Evolutionary conservation across 2,888 invertebrate genomes (phyloP).

Genomic region (Agriopis aurantiaria): DNA sequence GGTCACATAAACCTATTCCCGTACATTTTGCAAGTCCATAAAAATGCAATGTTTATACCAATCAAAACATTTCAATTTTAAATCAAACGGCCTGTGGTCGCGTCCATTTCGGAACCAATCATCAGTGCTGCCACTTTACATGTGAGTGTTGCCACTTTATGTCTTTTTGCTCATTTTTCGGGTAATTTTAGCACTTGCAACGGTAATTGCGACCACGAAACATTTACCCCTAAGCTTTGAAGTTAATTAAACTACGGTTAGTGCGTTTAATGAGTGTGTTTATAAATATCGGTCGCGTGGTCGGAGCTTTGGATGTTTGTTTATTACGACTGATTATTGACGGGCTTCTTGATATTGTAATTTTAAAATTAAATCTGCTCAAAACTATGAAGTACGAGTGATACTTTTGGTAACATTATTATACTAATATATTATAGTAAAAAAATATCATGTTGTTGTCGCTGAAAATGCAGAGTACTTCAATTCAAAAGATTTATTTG

Average conservation of each 20-base stretch:
- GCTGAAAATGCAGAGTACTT: no score
- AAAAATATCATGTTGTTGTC: no score
- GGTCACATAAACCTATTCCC: conserved; percentile 1
- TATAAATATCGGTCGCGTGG: conserved; percentile 49
- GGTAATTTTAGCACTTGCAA: conserved; percentile 42
- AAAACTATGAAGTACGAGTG: background rate
- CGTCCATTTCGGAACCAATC: conserved; percentile 25
- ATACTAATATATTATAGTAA: no score
- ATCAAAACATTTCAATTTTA: conserved; percentile 17
- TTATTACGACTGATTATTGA: conserved; percentile 23
- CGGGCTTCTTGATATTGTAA: conserved; percentile 18
- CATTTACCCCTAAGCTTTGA: conserved; percentile 67
- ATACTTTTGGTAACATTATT: background rate
- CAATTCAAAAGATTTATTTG: no score
- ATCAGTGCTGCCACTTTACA: conserved; percentile 33
- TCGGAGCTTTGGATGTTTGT: conserved; percentile 47
- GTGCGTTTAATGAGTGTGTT: conserved; percentile 48
- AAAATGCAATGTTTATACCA: conserved; percentile 11
- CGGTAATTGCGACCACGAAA: conserved; percentile 62
- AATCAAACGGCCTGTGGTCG: conserved; percentile 26
- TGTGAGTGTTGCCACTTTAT: conserved; percentile 36
- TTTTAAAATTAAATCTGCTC: background rate
- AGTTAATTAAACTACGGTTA: conserved; percentile 65
- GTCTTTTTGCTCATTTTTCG: conserved; percentile 41
- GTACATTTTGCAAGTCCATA: background rate